These are phyloP conservation scores for Sebastes trivittatus DNA, from an alignment of 2,797 vertebrate species.

Conservation along the genomic window DNA sequence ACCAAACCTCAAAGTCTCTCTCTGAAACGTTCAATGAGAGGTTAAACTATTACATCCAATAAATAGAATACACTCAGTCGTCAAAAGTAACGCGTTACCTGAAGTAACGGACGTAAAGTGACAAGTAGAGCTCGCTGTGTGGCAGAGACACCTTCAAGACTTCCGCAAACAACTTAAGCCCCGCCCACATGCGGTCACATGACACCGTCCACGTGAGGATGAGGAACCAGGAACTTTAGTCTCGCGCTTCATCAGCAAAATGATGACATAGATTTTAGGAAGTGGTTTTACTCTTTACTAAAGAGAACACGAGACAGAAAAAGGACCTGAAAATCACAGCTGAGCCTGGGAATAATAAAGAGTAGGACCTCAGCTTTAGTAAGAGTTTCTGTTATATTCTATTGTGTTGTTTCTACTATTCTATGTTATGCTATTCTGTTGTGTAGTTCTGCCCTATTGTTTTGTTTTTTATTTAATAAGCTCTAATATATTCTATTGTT, in stretches of 20 bases:
- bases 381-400: background rate
- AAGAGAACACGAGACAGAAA: background rate
- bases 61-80: rapidly evolving
- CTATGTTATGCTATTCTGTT: no score
- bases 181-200: conserved; percentile 44
- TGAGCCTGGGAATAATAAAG: background rate
- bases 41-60: background rate
- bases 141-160: rapidly evolving
- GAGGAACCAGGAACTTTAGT: conserved; percentile 3
- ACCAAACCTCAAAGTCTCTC: background rate
- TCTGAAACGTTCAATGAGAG: background rate
- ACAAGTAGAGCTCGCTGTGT: background rate
- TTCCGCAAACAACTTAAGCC: conserved; percentile 58
- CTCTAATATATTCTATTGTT: background rate
- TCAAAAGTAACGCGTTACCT: background rate
- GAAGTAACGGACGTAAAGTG: background rate
- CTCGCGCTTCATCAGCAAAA: background rate
- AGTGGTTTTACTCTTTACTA: conserved; percentile 20
- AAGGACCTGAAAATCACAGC: conserved; percentile 40
- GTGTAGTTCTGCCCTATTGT: no score
- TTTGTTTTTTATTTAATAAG: background rate
- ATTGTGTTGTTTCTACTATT: background rate
- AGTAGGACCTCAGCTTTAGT: background rate
- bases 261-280: background rate
- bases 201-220: conserved; percentile 37